phyloP scores from a whole-genome alignment of 2,888 invertebrate genomes.

The Noctua pronuba region DNA sequence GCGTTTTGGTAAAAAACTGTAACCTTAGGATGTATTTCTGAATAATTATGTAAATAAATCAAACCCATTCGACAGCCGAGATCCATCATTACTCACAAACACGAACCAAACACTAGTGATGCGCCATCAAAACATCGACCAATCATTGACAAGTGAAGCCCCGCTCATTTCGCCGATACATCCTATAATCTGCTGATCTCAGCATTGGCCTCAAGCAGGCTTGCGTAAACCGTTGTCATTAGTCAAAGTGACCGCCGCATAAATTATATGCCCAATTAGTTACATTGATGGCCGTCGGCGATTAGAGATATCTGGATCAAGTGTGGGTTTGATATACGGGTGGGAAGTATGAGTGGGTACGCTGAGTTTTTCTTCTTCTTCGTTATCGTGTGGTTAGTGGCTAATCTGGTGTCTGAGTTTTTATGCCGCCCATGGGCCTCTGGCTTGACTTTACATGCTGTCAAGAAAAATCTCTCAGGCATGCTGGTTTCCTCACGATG shows the following conservation, averaged over 20 bases:
- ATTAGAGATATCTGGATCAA: constrained; percentile 81
- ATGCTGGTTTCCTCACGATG: too few relatives aligned
- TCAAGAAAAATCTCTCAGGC: too few relatives aligned
- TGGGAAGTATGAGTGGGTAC: constrained; percentile 5
- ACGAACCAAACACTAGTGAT: constrained; percentile 19
- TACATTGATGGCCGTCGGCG: constrained; percentile 83
- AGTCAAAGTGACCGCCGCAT: constrained; percentile 82
- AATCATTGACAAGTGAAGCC: constrained; percentile 26
- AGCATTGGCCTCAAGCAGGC: constrained; percentile 70
- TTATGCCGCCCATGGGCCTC: too few relatives aligned
- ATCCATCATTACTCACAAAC: constrained; percentile 1
- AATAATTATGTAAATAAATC: too few relatives aligned
- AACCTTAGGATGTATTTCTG: too few relatives aligned
- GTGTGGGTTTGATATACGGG: constrained; percentile 58
- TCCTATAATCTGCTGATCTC: constrained; percentile 61
- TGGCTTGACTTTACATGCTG: too few relatives aligned
- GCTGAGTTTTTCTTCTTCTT: constrained; percentile 19
- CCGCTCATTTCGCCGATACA: constrained; percentile 43
- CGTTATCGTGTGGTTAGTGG: too few relatives aligned
- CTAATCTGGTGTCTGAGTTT: too few relatives aligned
- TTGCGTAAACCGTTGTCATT: constrained; percentile 77
- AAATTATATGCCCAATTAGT: constrained; percentile 87
- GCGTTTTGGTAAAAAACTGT: too few relatives aligned
- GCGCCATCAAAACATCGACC: constrained; percentile 40
- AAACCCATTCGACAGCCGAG: neutral